Evolutionary conservation across 2,113 vertebrate genomes (phyloP).

Genomic region (Ictalurus punctatus): DNA sequence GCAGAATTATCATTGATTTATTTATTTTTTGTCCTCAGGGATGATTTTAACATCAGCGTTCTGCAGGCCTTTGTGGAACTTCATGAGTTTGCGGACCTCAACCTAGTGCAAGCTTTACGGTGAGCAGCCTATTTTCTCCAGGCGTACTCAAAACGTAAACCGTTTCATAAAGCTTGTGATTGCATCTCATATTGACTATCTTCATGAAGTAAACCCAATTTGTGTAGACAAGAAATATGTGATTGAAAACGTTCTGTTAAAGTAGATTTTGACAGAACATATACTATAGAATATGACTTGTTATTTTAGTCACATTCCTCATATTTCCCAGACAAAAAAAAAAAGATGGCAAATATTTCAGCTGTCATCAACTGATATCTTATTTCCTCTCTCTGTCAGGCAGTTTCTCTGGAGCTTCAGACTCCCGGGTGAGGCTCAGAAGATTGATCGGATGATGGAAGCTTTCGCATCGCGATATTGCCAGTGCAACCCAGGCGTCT

Average conservation of each 20-base stretch:
- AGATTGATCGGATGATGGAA: constrained; percentile 99
- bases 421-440: constrained; percentile 95
- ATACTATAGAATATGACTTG: neutral
- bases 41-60: constrained; percentile 98
- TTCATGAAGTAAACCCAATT: neutral
- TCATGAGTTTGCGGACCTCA: constrained; percentile 98
- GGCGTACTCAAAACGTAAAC: neutral
- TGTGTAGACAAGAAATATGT: neutral
- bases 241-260: neutral
- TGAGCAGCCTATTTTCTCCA: constrained; percentile 62
- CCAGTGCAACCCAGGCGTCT: constrained; percentile 94
- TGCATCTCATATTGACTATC: neutral
- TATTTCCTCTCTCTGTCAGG: constrained; percentile 64
- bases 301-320: neutral
- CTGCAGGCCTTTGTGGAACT: constrained; percentile 97
- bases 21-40: constrained; percentile 71
- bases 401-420: constrained; percentile 98
- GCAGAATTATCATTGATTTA: neutral
- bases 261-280: neutral
- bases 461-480: constrained; percentile 95
- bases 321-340: neutral
- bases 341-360: neutral
- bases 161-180: neutral
- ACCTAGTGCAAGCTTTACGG: constrained; percentile 97
- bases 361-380: neutral